Evolutionary conservation across 2,113 vertebrate genomes (phyloP).

Genomic region (Upupa epops): DNA sequence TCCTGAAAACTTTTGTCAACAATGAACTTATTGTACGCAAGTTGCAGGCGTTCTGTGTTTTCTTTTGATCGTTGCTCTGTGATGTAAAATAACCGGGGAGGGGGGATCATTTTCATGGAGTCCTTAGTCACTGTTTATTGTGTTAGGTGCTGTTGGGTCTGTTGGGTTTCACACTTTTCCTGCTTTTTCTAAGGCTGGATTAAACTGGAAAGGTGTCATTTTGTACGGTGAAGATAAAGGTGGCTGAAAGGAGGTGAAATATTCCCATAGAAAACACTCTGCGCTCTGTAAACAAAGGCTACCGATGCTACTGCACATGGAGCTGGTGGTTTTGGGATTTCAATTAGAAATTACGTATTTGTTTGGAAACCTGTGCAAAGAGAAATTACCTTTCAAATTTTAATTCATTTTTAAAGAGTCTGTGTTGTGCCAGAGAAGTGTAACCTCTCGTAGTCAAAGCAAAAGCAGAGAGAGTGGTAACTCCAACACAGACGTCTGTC

Average conservation of each 20-base stretch:
- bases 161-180: not conserved
- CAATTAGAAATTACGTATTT: not conserved
- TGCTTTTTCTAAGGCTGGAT: conserved; percentile 45
- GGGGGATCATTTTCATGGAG: not conserved
- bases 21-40: conserved; percentile 41
- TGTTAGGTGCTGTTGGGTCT: not conserved
- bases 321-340: conserved; percentile 34
- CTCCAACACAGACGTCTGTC: conserved; percentile 76
- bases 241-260: conserved; percentile 3
- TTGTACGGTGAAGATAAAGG: conserved; percentile 34
- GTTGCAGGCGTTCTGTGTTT: not conserved
- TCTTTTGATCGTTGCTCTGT: not conserved
- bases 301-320: not conserved
- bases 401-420: not conserved
- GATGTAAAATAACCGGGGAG: not conserved
- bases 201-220: conserved; percentile 45
- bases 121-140: conserved; percentile 39
- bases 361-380: not conserved
- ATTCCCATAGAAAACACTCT: conserved; percentile 33
- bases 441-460: conserved; percentile 62
- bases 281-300: conserved; percentile 64
- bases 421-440: not conserved
- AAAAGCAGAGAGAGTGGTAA: conserved; percentile 62
- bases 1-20: conserved; percentile 67
- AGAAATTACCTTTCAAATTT: not conserved